Base-by-base conservation (phyloP, 2,113 vertebrate genomes). In the Cichladusa arquata region DNA sequence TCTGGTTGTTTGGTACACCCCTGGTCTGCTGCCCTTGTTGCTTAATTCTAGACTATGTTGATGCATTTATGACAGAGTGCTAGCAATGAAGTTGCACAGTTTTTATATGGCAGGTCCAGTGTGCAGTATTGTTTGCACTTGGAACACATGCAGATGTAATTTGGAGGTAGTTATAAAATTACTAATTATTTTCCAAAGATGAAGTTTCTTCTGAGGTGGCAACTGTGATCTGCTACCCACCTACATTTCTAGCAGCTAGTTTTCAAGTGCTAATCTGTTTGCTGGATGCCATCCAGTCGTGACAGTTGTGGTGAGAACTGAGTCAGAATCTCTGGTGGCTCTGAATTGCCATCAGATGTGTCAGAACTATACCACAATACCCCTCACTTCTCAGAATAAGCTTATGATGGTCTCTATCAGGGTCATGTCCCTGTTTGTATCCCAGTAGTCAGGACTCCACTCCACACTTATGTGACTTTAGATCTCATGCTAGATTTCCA, bases 301-400 rank as follows among this genome's bases (percentile, higher is more conserved):
- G 22, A 85, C 85, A 92, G 84, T 72, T 94, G 90, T 91, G 93
- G 70, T 80, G 48, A 89, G 93, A 95, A 85, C 84, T 96, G 96
- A 97, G 74, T 96, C 93, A 97, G 87, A 91, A 47, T 91, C 74
- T 94, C 81, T 88, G 70, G 34, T 92, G 73, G 56, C 44, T 82
- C 78, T 22, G 58, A 90, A 94, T 85, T 87, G 91, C 87, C 87
- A 95, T 94, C 78, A 54, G 15, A 92, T 95, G 64, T 95, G 81
- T 92, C 91, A 94, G 78, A 85, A 26, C 42, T 65, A 34, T 78
- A 73, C 47, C 91, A 73, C 78, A 82, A 34, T 29, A 57, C 50
- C 22, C 26, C 20, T 66, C 47, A 64, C 38, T 92, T 83, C 81
- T 95, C 81, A 88, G 81, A 96, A 90, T 3, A 81, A 54, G 28